Percentiles rank a stretch among this genome's conserved stretches.
phyloP scores from a whole-genome alignment of 2,113 vertebrate species.

The Istiophorus platypterus region DNA sequence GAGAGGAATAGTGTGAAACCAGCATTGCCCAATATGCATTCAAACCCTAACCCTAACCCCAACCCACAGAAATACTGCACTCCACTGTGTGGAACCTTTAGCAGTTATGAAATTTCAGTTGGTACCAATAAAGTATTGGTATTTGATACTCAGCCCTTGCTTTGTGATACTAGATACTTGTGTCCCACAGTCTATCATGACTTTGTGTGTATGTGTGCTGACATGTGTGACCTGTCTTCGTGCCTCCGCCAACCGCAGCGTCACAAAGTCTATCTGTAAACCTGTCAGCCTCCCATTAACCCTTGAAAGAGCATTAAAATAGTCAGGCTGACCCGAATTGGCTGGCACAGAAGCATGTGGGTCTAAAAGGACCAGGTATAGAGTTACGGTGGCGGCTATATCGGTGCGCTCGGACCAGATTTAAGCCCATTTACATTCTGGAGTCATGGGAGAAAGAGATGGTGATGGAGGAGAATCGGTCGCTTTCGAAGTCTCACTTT shows the following conservation, averaged over 20 bases:
- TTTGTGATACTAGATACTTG: constrained; percentile 18
- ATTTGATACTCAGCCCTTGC: not conserved
- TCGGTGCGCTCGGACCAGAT: constrained; percentile 23
- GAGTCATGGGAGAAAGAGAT: constrained; percentile 25
- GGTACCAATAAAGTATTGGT: not conserved
- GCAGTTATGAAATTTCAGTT: not conserved
- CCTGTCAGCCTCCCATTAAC: constrained; percentile 53
- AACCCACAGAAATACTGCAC: too few relatives aligned
- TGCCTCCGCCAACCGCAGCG: constrained; percentile 19
- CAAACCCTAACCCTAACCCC: too few relatives aligned
- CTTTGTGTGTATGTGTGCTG: not conserved
- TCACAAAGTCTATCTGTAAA: constrained; percentile 61
- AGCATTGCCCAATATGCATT: too few relatives aligned
- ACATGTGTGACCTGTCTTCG: constrained; percentile 11
- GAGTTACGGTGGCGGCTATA: constrained; percentile 53
- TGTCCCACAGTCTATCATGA: not conserved
- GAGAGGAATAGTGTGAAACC: too few relatives aligned
- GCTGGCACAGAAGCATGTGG: constrained; percentile 27
- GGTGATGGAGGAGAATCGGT: constrained; percentile 33
- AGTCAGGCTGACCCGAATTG: constrained; percentile 33
- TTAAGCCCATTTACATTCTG: constrained; percentile 33
- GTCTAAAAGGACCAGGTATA: constrained; percentile 10
- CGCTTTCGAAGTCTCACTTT: constrained; percentile 37
- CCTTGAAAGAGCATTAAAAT: constrained; percentile 53
- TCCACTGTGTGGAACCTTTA: not conserved